phyloP scores from a whole-genome alignment of 2,888 invertebrate species.

The Eretmocerus hayati region DNA sequence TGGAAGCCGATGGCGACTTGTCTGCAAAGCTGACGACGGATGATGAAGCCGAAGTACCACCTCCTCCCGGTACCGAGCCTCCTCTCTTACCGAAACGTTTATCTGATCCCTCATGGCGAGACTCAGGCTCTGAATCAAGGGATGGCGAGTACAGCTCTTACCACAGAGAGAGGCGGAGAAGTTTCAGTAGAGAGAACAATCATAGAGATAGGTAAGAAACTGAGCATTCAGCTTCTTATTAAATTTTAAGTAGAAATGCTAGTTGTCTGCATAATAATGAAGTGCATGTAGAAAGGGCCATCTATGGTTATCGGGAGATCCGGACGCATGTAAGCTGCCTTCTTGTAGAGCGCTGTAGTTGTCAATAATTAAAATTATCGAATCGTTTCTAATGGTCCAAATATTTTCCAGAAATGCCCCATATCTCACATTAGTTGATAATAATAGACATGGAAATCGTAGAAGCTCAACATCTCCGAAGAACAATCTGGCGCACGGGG shows the following conservation, averaged over 20 bases:
- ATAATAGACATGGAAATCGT: slow-evolving; percentile 34
- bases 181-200: slow-evolving; percentile 41
- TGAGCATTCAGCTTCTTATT: too few species aligned
- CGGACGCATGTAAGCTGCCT: too few species aligned
- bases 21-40: slow-evolving; percentile 25
- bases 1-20: slow-evolving; percentile 27
- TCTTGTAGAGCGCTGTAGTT: too few species aligned
- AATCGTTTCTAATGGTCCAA: too few species aligned
- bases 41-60: slow-evolving; percentile 41
- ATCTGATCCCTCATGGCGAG: slow-evolving; percentile 24
- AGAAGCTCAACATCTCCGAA: slow-evolving; percentile 40
- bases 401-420: slow-evolving; percentile 9
- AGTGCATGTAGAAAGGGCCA: too few species aligned
- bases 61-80: slow-evolving; percentile 44
- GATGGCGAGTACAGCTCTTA: slow-evolving; percentile 35
- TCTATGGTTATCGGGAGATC: too few species aligned
- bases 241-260: too few species aligned
- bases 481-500: slow-evolving; percentile 35
- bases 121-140: slow-evolving; percentile 7
- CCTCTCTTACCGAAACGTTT: slow-evolving; percentile 40
- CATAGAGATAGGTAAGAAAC: slow-evolving; percentile 39
- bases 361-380: too few species aligned
- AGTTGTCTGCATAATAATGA: too few species aligned
- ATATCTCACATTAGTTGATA: slow-evolving; percentile 38
- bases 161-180: slow-evolving; percentile 38